Percentiles rank a stretch among this genome's conserved stretches.
These are phyloP conservation scores for Lacerta agilis DNA, from an alignment of 2,797 vertebrate species.

Conservation along the genomic window DNA sequence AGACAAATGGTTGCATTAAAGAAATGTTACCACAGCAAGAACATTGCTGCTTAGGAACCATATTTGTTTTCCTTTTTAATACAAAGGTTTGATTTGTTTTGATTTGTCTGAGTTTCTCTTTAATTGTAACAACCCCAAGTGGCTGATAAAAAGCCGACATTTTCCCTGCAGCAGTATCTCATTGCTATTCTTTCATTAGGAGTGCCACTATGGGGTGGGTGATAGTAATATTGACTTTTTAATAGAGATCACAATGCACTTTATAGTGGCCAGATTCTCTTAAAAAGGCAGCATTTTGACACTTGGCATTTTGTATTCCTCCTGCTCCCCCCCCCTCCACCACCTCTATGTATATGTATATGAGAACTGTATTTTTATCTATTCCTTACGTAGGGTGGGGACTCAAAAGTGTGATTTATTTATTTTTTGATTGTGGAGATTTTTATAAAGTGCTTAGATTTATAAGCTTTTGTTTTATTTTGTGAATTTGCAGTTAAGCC, in stretches of 20 bases:
- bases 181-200: conserved; percentile 7
- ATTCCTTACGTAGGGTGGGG: not conserved
- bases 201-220: not conserved
- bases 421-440: not conserved
- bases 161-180: conserved; percentile 12
- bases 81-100: conserved; percentile 21
- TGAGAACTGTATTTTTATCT: not conserved
- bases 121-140: conserved; percentile 17
- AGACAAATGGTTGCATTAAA: not conserved
- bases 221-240: conserved; percentile 31
- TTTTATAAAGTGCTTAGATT: conserved; percentile 13
- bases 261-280: not conserved
- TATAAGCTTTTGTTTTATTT: not conserved
- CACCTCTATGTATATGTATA: not conserved
- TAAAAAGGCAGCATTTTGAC: not conserved
- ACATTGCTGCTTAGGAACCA: not conserved
- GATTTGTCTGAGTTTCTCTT: conserved; percentile 11
- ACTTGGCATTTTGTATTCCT: not conserved
- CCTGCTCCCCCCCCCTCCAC: not conserved
- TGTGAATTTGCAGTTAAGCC: not conserved
- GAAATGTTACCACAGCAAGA: not conserved
- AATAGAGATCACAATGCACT: not conserved
- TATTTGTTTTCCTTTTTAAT: conserved; percentile 1
- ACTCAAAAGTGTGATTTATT: not conserved
- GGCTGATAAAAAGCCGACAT: conserved; percentile 16